These are phyloP conservation scores for Cryptus armator DNA, from an alignment of 2,888 invertebrate genomes.

Conservation along the genomic window DNA sequence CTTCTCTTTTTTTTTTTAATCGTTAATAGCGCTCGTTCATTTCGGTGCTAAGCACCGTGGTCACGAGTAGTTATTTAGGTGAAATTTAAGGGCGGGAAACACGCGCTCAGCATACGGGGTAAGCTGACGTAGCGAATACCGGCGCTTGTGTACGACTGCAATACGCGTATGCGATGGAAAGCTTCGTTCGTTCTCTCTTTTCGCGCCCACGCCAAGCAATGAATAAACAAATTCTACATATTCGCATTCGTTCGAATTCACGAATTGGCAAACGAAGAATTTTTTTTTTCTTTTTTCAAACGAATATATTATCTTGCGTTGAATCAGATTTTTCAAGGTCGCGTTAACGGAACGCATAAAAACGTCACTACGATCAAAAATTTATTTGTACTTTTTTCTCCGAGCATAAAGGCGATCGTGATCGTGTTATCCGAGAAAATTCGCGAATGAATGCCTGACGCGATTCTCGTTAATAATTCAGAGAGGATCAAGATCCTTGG, in stretches of 20 bases:
- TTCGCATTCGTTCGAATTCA: slow-evolving; percentile 11
- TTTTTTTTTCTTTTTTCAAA: neutral
- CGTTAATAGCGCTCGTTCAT: slow-evolving; percentile 84
- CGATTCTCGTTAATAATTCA: slow-evolving; percentile 47
- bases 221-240: slow-evolving; percentile 65
- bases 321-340: neutral
- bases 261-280: slow-evolving; percentile 1
- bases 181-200: slow-evolving; percentile 27
- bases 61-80: slow-evolving; percentile 82
- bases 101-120: slow-evolving; percentile 67
- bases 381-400: neutral
- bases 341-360: neutral
- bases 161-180: slow-evolving; percentile 19
- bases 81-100: slow-evolving; percentile 80
- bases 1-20: slow-evolving; percentile 78
- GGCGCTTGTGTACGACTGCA: slow-evolving; percentile 31
- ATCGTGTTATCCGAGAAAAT: neutral
- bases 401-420: neutral
- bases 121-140: slow-evolving; percentile 65
- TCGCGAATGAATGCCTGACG: neutral
- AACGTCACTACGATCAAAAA: neutral
- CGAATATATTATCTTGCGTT: too few species aligned
- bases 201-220: neutral
- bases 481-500: slow-evolving; percentile 24
- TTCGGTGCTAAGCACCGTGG: slow-evolving; percentile 82